Evolutionary conservation across 2,888 invertebrate genomes (phyloP), one percentile per base, ranked within the genome.

Genomic region (Lordiphosa andalusiaca): DNA sequence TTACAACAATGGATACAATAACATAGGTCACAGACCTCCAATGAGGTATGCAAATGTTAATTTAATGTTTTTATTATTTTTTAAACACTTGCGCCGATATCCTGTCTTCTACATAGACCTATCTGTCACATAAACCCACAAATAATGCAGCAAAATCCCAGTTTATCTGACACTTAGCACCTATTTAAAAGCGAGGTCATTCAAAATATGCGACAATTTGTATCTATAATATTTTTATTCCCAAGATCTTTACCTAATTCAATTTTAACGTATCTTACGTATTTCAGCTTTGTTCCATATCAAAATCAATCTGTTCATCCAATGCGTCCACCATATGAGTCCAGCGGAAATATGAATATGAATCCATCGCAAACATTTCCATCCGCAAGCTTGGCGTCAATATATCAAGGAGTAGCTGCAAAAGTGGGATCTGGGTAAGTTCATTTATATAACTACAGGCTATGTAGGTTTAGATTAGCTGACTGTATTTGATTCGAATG

Each of bases 351-450:
- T 53, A 67, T 76, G 4, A 75, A 73, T 21, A 68, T 80, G 13
- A 76, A 69, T 46, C 61, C 71, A 21, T 46, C 72, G 35, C 83
- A 80, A 60, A 55, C 71, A 40, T 73, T 73, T 62, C 80, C 77
- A 30, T 77, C 83, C n/a, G 73, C 77, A 13, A 87, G 85, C 61
- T 75, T 88, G 56, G 87, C 87, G 19, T 88, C 88, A 7, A 88
- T 89, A 41, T 88, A 88, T 71, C 88, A 89, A 70, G 88, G 88
- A 19, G 89, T 89, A 4, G 86, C 87, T 0, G 88, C 87, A 2
- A 88, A 89, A 73, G 88, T 89, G 42, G 89, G 89, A 10, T 81
- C 87, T 16, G 89, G 89, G 88, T 88, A 71, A 74, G 80, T 67
- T 7, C 5, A 30, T 2, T 3, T 36, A 23, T 33, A 30, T 10